Conservation (phyloP, 1,140 invertebrate species). For the Orussus abietinus region DNA sequence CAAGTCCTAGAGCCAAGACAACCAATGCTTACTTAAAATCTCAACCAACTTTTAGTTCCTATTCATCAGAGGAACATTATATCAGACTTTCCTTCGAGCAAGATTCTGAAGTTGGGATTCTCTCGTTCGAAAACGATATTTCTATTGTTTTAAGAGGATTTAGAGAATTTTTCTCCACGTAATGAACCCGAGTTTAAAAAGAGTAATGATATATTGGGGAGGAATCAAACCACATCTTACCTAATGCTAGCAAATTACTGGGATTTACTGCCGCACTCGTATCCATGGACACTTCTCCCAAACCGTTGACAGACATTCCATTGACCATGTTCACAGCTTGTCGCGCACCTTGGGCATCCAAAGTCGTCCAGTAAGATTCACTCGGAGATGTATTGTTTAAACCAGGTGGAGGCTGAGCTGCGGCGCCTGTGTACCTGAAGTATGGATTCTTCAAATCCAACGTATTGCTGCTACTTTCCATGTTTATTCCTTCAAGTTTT, state of each 20-base stretch:
- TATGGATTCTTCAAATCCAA: constrained; percentile 99
- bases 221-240: constrained; percentile 45
- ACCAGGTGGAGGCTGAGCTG: constrained; percentile 84
- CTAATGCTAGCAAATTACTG: constrained; percentile 56
- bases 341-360: constrained; percentile 71
- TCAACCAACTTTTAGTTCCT: too few relatives aligned
- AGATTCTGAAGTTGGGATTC: too few relatives aligned
- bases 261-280: constrained; percentile 55
- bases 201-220: constrained; percentile 29
- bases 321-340: constrained; percentile 78
- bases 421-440: constrained; percentile 88
- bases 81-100: too few relatives aligned
- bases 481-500: constrained; percentile 81
- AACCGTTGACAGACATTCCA: constrained; percentile 72
- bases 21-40: too few relatives aligned
- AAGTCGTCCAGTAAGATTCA: constrained; percentile 83
- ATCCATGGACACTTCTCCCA: constrained; percentile 71
- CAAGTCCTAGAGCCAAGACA: too few relatives aligned
- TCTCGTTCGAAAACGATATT: too few relatives aligned
- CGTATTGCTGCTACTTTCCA: constrained; percentile 77
- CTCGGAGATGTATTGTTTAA: constrained; percentile 85
- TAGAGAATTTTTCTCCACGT: too few relatives aligned
- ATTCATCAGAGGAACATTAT: too few relatives aligned
- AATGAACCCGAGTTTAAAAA: constrained; percentile 18
- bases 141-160: too few relatives aligned